Evolutionary conservation across 2,797 vertebrate species (phyloP), one percentile per base, ranked within the genome.

Genomic region (Nasua narica): DNA sequence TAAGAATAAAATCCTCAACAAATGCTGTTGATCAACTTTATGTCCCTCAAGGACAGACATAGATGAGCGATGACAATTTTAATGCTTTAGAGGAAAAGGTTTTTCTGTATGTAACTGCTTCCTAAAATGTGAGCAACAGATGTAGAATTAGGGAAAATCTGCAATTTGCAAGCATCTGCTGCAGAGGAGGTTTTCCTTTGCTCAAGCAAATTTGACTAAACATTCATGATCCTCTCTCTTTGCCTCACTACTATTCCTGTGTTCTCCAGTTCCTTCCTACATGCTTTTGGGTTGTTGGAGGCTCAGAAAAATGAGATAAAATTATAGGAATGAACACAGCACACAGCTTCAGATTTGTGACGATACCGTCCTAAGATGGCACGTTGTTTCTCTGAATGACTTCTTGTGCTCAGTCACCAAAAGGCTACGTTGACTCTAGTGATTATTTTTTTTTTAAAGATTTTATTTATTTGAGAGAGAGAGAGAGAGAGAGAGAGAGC

Each of bases 61-160:
- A 85, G 76, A 90, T 87, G n/a, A 95, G 84, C 85, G 25, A 90
- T n/a, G 76, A 50, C 35, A 70, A 54, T 90, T 91, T 79, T 67
- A 77, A 46, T 74, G 76, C 46, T 82, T 87, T 43, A 46, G 72
- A 50, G 48, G 29, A 69, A 90, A 94, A 32, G n/a, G 2, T 35
- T 93, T 67, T 85, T 83, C 65, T 69, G 0, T 82, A 13, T 10
- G 21, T 69, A 78, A 79, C 60, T 43, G 37, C 81, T 86, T 93
- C 60, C n/a, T 48, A 74, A 84, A 96, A 65, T 93, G 81, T 90
- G 81, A 97, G 48, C 60, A 52, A 74, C 93, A 96, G 93, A 90
- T 94, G 87, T 19, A 86, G 84, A 97, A 85, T 90, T 58, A 70
- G 27, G 70, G 21, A 65, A 83, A 74, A 40, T 85, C 52, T 93